phyloP scores from a whole-genome alignment of 2,888 invertebrate genomes.

The Smittia aterrima region DNA sequence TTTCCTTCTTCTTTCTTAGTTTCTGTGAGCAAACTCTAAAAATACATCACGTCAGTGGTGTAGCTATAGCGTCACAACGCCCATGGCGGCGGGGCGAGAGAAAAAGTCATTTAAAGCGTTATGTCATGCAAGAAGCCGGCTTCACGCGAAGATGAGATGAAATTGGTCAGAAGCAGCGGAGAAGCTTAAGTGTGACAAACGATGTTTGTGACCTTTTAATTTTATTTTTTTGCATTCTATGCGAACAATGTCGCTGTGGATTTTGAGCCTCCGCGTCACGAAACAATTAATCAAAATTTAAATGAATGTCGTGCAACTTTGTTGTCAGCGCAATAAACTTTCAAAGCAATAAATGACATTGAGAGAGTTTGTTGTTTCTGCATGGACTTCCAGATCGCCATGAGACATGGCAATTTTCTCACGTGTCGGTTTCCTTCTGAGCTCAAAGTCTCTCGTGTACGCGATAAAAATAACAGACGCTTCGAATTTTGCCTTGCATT shows the following conservation, averaged over 20 bases:
- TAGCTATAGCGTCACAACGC: constrained; percentile 5
- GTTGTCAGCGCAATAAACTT: neutral
- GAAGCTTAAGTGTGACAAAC: neutral
- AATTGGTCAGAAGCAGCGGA: neutral
- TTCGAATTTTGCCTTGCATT: neutral
- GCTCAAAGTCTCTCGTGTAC: neutral
- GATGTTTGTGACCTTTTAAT: neutral
- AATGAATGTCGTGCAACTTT: neutral
- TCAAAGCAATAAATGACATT: neutral
- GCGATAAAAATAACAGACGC: neutral
- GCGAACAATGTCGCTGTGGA: no score
- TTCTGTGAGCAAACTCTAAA: constrained; percentile 4
- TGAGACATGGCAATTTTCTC: neutral
- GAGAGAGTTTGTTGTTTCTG: neutral
- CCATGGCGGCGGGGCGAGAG: neutral
- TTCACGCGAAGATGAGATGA: neutral
- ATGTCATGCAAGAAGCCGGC: neutral
- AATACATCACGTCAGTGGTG: constrained; percentile 1
- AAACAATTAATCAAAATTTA: neutral
- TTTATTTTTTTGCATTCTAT: neutral
- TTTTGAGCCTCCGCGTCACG: neutral
- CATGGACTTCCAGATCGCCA: neutral
- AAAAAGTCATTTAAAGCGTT: neutral
- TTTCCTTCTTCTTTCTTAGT: neutral
- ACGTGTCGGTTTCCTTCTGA: neutral